Base-by-base conservation (phyloP, 2,113 vertebrate genomes). In the Edolisoma coerulescens region DNA sequence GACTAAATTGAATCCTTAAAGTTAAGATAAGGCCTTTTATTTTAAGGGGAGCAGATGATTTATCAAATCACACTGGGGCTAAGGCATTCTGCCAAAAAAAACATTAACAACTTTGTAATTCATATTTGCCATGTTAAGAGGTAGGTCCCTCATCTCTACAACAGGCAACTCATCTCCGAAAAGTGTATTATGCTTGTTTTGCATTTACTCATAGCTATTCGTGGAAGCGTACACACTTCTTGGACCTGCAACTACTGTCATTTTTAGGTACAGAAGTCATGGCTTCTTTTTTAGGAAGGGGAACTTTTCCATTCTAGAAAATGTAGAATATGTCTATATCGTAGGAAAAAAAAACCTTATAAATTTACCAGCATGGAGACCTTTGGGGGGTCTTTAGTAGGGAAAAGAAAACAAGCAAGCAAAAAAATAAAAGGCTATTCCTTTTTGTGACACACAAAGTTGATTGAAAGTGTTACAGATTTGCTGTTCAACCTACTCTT, bases 21-120 rank as follows among this genome's bases (percentile, higher is more conserved):
- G 17, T 70, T 49, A 80, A 92, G 65, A 77, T 83, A 84, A 90
- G 14, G 27, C 14, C 65, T 85, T 91, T 94, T 87, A 53, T 89
- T 95, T 95, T 87, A 93, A 73, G 27, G 13, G 13, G 23, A 87
- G 11, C 7, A 73, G 52, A 11, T 50, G 30, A 79, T 89, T 95
- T 90, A 73, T 85, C 35, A 87, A 87, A 87, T 73, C 63, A 47
- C 20, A 1, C 2, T 20, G 45, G 54, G 9, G 5, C 6, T 69
- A 60, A 61, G 84, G 37, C 54, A 54, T 80, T 87, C 70, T 95
- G 87, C 65, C 74, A 80, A 54, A 89, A 90, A n/a, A 67, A 37
- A 1, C 68, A 79, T 92, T 75, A 85, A 70, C 19, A 32, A 6
- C 13, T 90, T 85, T 54, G 13, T 27, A 74, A 65, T 87, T 70